These are phyloP conservation scores for Rhea pennata DNA, from an alignment of 2,113 vertebrate species.

Conservation along the genomic window DNA sequence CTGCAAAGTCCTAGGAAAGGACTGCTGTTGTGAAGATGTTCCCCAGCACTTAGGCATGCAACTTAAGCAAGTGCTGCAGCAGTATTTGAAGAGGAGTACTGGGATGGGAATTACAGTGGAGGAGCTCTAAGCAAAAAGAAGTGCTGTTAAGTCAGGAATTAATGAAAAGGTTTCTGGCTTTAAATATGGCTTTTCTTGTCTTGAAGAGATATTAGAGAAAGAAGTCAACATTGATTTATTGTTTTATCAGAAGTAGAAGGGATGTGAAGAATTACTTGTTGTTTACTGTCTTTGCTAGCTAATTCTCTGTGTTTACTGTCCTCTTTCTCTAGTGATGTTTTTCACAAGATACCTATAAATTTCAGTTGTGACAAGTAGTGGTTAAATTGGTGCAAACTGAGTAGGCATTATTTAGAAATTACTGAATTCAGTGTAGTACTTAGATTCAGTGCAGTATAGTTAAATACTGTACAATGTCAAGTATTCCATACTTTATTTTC, in stretches of 20 bases:
- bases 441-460: neutral
- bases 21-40: neutral
- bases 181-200: neutral
- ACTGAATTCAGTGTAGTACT: neutral
- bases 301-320: neutral
- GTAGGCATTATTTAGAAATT: neutral
- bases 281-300: neutral
- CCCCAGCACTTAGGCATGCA: fast-evolving
- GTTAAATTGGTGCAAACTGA: neutral
- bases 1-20: neutral
- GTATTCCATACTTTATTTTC: neutral
- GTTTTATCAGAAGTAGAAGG: neutral
- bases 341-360: neutral
- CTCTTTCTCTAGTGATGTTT: neutral
- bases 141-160: neutral
- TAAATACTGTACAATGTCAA: neutral
- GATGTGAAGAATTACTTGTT: neutral
- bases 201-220: neutral
- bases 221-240: neutral
- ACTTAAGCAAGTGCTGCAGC: neutral
- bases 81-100: neutral
- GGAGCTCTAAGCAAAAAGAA: neutral
- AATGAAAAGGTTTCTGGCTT: neutral
- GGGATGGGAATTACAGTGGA: neutral
- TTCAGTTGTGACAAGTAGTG: neutral